These are phyloP conservation scores for Stratiolaelaps scimitus DNA, from an alignment of 1,140 invertebrate species.

Conservation along the genomic window DNA sequence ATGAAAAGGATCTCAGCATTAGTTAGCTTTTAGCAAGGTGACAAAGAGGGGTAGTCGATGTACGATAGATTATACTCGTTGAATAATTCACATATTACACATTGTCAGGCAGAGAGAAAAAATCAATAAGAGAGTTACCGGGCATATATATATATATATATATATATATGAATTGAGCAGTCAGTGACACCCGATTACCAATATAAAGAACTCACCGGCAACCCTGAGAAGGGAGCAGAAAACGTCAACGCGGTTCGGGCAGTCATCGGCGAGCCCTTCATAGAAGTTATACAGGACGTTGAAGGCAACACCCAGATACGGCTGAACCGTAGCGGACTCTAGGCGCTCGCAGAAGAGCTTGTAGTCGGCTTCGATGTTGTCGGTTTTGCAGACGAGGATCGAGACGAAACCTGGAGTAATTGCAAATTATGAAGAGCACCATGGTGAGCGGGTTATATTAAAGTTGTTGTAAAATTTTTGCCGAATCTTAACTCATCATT, in stretches of 20 bases:
- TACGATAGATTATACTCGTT: background rate
- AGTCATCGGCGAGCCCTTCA: constrained; percentile 70
- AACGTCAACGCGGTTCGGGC: constrained; percentile 73
- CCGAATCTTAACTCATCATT: too few relatives aligned
- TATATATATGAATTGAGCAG: constrained; percentile 10
- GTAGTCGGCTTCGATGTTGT: background rate
- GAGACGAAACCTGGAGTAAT: constrained; percentile 27
- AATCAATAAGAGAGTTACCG: too few relatives aligned
- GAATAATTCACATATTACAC: background rate
- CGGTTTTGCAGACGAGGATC: constrained; percentile 17
- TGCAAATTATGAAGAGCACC: too few relatives aligned
- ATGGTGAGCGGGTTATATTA: too few relatives aligned
- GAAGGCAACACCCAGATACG: constrained; percentile 33
- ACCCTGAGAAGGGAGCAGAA: constrained; percentile 80
- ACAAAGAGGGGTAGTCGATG: background rate
- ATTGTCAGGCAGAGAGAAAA: background rate
- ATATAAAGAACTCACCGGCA: constrained; percentile 63
- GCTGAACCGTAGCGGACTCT: constrained; percentile 26
- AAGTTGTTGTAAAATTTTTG: too few relatives aligned
- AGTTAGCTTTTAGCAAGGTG: too few relatives aligned
- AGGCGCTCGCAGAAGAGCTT: constrained; percentile 3
- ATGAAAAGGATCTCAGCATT: background rate
- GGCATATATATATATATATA: background rate
- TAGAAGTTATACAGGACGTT: constrained; percentile 52
- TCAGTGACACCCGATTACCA: constrained; percentile 50